Evolutionary conservation across 2,797 vertebrate species (phyloP).

Genomic region (Nyctibius grandis): DNA sequence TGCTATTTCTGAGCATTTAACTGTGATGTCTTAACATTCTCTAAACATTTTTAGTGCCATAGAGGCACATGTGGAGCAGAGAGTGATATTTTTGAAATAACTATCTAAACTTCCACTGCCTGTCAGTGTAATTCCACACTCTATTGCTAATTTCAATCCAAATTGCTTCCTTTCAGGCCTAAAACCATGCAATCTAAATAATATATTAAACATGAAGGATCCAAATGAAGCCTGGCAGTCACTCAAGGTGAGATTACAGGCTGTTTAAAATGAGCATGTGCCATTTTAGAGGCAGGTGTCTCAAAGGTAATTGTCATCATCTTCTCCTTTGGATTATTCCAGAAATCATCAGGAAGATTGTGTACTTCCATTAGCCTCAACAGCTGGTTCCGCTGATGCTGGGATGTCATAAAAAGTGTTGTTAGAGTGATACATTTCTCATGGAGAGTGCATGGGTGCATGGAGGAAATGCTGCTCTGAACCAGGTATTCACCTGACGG

Average conservation of each 20-base stretch:
- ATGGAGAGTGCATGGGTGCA: background rate
- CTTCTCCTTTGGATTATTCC: conserved; percentile 62
- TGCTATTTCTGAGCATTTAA: background rate
- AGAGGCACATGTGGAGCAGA: background rate
- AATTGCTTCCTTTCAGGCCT: conserved; percentile 60
- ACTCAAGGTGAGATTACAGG: conserved; percentile 61
- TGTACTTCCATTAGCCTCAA: conserved; percentile 57
- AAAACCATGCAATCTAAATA: conserved; percentile 61
- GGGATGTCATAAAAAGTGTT: conserved; percentile 49
- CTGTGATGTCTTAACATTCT: background rate
- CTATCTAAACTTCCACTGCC: conserved; percentile 16
- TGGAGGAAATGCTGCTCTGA: conserved; percentile 14
- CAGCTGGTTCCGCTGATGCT: conserved; percentile 41
- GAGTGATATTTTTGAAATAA: conserved; percentile 23
- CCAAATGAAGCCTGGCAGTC: conserved; percentile 64
- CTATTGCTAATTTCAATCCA: conserved; percentile 48
- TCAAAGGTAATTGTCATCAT: conserved; percentile 68
- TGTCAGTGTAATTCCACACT: conserved; percentile 44
- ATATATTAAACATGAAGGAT: conserved; percentile 67
- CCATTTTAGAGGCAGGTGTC: conserved; percentile 67
- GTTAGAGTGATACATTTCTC: conserved; percentile 42
- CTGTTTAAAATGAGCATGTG: conserved; percentile 54
- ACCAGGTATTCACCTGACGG: conserved; percentile 2
- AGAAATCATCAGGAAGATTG: conserved; percentile 67
- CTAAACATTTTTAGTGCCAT: conserved; percentile 10